Evolutionary conservation across 1,140 invertebrate species (phyloP).

Genomic region (Danaus melanippus): DNA sequence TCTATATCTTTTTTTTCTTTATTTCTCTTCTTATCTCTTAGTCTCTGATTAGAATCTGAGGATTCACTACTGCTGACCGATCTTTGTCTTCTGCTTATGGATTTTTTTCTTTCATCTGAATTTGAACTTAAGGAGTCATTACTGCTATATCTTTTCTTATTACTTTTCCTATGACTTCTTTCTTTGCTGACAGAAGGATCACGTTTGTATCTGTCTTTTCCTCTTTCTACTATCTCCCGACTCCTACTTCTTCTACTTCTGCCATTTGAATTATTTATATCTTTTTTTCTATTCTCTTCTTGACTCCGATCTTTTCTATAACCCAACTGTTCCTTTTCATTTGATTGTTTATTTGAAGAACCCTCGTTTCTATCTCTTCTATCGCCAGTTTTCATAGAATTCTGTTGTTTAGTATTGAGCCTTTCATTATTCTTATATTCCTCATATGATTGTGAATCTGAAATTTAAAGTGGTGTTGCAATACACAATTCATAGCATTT

Average conservation of each 20-base stretch:
- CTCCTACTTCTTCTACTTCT: slow-evolving; percentile 20
- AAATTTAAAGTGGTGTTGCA: slow-evolving; percentile 33
- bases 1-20: slow-evolving; percentile 60
- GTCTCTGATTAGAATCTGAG: slow-evolving; percentile 24
- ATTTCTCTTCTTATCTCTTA: slow-evolving; percentile 35
- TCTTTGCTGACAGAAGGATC: slow-evolving; percentile 50
- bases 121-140: slow-evolving; percentile 57
- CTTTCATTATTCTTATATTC: slow-evolving; percentile 76
- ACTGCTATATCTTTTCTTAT: slow-evolving; percentile 57
- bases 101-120: slow-evolving; percentile 45
- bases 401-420: slow-evolving; percentile 34
- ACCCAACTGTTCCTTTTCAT: slow-evolving; percentile 13
- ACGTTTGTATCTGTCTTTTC: slow-evolving; percentile 30
- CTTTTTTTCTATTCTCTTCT: slow-evolving; percentile 25
- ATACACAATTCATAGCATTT: background rate
- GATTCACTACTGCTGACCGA: slow-evolving; percentile 30
- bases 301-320: slow-evolving; percentile 27
- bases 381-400: slow-evolving; percentile 28
- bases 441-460: slow-evolving; percentile 79
- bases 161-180: slow-evolving; percentile 53
- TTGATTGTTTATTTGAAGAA: slow-evolving; percentile 27
- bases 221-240: background rate
- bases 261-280: slow-evolving; percentile 31
- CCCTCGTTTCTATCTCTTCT: slow-evolving; percentile 19
- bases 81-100: slow-evolving; percentile 36